A percentile compares a stretch with the other conserved stretches of the same genome.
Conservation (phyloP, 1,140 invertebrate species). For the Aleiodes sp. region DNA sequence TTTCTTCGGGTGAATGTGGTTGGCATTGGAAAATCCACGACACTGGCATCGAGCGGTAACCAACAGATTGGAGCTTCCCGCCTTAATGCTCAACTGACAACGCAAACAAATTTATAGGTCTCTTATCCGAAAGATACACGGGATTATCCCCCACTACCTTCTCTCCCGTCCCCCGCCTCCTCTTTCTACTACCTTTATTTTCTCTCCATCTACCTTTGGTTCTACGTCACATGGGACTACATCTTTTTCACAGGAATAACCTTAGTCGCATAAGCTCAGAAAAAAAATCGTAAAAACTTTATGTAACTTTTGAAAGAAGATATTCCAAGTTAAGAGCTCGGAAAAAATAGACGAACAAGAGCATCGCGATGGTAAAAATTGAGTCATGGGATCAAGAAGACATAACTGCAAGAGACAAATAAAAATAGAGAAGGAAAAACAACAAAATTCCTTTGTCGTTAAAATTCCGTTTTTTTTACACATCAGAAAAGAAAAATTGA, state of each 20-base stretch:
- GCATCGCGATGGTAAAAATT: slow-evolving; percentile 23
- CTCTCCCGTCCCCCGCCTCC: background rate
- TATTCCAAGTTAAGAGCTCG: background rate
- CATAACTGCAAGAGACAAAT: no score
- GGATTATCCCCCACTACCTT: slow-evolving; percentile 57
- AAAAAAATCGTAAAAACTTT: slow-evolving; percentile 66
- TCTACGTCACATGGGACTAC: slow-evolving; percentile 31
- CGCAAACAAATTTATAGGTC: slow-evolving; percentile 66
- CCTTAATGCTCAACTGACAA: slow-evolving; percentile 62
- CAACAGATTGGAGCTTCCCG: slow-evolving; percentile 56
- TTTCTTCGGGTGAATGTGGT: background rate
- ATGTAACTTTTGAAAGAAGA: slow-evolving; percentile 55
- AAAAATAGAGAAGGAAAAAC: no score
- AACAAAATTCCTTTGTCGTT: no score
- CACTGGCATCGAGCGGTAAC: slow-evolving; percentile 5
- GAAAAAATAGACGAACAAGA: background rate
- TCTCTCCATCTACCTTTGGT: background rate
- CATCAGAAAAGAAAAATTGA: no score
- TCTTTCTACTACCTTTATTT: slow-evolving; percentile 4
- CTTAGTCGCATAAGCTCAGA: slow-evolving; percentile 45
- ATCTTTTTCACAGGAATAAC: slow-evolving; percentile 36
- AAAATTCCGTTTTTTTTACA: no score
- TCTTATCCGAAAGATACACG: slow-evolving; percentile 65
- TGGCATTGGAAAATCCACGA: slow-evolving; percentile 4
- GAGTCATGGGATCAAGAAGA: slow-evolving; percentile 1